Conservation (phyloP, 1,140 invertebrate genomes). For the Papilio polytes region DNA sequence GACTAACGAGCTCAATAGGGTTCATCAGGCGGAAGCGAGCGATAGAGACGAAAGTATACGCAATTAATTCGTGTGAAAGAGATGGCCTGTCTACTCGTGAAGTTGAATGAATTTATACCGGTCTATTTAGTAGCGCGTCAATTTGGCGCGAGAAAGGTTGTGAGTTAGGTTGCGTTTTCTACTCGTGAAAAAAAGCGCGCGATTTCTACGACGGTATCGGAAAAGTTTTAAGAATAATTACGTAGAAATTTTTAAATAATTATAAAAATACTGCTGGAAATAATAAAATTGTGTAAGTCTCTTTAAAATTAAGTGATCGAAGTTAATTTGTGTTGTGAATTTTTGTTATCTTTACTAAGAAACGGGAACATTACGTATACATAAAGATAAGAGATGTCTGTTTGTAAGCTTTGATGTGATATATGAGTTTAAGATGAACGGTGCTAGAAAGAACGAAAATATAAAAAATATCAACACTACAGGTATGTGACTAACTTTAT, state of each 20-base stretch:
- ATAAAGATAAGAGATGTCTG: slow-evolving; percentile 71
- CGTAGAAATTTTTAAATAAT: not conserved
- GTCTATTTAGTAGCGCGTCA: slow-evolving; percentile 82
- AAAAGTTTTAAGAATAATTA: not conserved
- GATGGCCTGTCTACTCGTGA: slow-evolving; percentile 56
- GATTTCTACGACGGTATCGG: slow-evolving; percentile 14
- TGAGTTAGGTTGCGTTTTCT: slow-evolving; percentile 52
- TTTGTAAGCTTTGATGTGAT: slow-evolving; percentile 65
- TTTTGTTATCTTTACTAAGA: slow-evolving; percentile 38
- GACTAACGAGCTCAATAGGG: slow-evolving; percentile 83
- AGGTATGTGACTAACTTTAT: slow-evolving; percentile 37
- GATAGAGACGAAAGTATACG: slow-evolving; percentile 55
- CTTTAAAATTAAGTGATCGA: slow-evolving; percentile 20
- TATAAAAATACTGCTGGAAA: not conserved
- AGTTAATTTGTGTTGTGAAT: slow-evolving; percentile 36
- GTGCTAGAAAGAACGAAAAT: slow-evolving; percentile 64
- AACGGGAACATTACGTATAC: slow-evolving; percentile 47
- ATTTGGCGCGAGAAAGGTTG: slow-evolving; percentile 81
- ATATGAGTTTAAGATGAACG: slow-evolving; percentile 63
- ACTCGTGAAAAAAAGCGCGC: slow-evolving; percentile 54
- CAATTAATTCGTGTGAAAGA: slow-evolving; percentile 43
- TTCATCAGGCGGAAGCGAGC: slow-evolving; percentile 80
- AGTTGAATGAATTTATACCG: slow-evolving; percentile 83
- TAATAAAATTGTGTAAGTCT: not conserved
- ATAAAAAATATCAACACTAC: slow-evolving; percentile 46